A percentile compares a stretch with the other conserved stretches of the same genome.
These are phyloP conservation scores for Gadopsis bispinosus DNA, from an alignment of 2,797 vertebrate genomes.

Conservation along the genomic window DNA sequence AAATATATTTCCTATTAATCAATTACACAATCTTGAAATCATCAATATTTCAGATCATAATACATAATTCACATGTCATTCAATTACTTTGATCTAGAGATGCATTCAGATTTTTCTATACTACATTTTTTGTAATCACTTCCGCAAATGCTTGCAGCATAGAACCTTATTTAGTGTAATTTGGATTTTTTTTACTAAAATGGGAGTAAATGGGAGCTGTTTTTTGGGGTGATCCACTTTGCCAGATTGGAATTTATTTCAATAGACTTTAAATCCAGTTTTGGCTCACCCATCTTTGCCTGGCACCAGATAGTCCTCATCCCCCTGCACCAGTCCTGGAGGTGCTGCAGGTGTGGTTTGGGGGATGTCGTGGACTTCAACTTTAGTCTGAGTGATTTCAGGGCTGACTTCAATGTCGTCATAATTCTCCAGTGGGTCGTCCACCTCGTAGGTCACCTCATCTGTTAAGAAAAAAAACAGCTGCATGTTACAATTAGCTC, in stretches of 20 bases:
- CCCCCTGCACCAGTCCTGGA: not conserved
- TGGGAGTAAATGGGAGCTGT: not conserved
- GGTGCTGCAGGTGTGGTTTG: not conserved
- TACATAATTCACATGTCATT: not conserved
- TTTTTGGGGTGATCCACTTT: not conserved
- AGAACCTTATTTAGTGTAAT: not conserved
- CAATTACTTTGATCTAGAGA: not conserved
- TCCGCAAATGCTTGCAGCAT: not conserved
- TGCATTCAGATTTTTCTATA: not conserved
- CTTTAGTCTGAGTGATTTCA: conserved; percentile 28
- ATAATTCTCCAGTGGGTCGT: conserved; percentile 63
- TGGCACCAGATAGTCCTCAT: conserved; percentile 53
- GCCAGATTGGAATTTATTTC: not conserved
- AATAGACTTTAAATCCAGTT: not conserved
- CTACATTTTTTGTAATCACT: not conserved
- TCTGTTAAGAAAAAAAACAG: conserved; percentile 41
- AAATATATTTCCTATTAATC: not conserved
- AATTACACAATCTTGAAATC: not conserved
- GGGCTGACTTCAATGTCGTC: conserved; percentile 68
- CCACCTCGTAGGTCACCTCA: conserved; percentile 60
- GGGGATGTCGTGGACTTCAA: conserved; percentile 36
- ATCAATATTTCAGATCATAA: not conserved
- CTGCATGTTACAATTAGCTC: not conserved
- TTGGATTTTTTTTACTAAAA: not conserved
- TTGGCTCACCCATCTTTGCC: conserved; percentile 61